Conservation (phyloP, 2,113 vertebrate species). For the Ciconia boyciana region DNA sequence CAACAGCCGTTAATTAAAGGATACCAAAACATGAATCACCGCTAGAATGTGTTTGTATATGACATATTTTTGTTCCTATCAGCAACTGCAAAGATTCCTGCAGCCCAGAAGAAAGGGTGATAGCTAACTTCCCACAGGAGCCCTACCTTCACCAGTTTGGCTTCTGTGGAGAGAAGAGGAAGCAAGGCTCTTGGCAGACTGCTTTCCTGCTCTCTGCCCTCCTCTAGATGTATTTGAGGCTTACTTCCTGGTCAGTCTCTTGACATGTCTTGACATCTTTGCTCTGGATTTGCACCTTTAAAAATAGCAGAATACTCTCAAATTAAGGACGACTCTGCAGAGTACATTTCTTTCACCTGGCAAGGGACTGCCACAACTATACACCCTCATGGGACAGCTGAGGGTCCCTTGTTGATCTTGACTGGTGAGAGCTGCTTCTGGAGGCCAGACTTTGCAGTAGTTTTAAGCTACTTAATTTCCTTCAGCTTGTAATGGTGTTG, state of each 20-base stretch:
- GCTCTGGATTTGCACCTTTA: neutral
- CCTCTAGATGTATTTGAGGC: neutral
- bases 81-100: neutral
- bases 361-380: neutral
- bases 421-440: neutral
- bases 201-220: neutral
- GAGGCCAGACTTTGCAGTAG: neutral
- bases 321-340: neutral
- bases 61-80: neutral
- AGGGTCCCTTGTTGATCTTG: neutral
- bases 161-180: neutral
- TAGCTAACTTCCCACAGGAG: neutral
- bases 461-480: neutral
- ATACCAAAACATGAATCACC: neutral
- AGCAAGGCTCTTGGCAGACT: neutral
- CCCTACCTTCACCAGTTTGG: neutral
- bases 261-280: neutral
- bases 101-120: neutral
- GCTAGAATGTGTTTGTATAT: neutral
- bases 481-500: neutral
- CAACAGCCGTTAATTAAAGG: neutral
- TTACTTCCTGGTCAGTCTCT: neutral
- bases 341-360: neutral
- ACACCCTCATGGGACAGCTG: too few species aligned
- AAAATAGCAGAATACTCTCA: neutral